Evolutionary conservation across 2,797 vertebrate genomes (phyloP), one percentile per base, ranked within the genome.

Genomic region (Leptatherina wallacei): DNA sequence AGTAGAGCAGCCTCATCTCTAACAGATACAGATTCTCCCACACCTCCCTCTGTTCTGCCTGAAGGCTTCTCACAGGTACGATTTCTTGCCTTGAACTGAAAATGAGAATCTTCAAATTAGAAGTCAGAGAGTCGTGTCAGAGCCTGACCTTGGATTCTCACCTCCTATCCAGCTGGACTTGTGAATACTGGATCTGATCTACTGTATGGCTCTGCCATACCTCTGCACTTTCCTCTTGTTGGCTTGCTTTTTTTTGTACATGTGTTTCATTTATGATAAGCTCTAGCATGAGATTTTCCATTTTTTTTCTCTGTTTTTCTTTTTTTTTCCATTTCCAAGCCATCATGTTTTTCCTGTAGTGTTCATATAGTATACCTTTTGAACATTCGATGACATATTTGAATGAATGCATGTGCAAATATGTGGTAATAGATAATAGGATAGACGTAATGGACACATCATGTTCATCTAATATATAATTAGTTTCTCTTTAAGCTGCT

Each of bases 51-150:
- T 83, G 88, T 95, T 95, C 93, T 94, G 94, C 94, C 92, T 93
- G 82, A 92, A 87, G 93, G 91, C 89, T 94, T 94, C 93, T 95
- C 93, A 94, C 95, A 95, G 93, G 94, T 95, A 94, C 89, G 75
- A 95, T 95, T 94, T 94, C 91, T 90, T 94, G 84, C 89, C 85
- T 85, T 88, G 86, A 95, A 80, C 93, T 87, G 94, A 94, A 95
- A 95, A 95, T 95, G 92, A 95, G 92, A 95, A 94, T 93, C 89
- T 94, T 81, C 78, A 94, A 95, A 95, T 95, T 90, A 95, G 88
- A 87, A 95, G 91, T 87, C 90, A 85, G 82, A 75, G 87, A 93
- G 87, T 93, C 93, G 71, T 94, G 95, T 93, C 86, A 67, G 78
- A 92, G 90, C 94, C 90, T 95, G 95, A 95, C 93, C 93, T 87